These are phyloP conservation scores for Macrochelys suwanniensis DNA, from an alignment of 2,797 vertebrate genomes.

Conservation along the genomic window DNA sequence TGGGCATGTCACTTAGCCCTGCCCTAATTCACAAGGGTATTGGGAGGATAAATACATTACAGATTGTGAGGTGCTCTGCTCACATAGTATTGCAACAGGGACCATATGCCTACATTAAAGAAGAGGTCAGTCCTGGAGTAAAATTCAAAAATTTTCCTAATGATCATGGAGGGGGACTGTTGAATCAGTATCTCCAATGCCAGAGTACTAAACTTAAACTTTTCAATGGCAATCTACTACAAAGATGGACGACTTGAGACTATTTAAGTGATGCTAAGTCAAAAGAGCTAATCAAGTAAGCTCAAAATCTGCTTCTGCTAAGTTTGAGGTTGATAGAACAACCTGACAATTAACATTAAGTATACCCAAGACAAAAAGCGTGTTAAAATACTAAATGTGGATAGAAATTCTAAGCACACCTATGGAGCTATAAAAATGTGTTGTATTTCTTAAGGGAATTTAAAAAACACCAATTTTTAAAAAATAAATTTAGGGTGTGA, in stretches of 20 bases:
- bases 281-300: not conserved
- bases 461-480: not conserved
- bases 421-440: not conserved
- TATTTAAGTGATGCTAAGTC: not conserved
- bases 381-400: too few species aligned
- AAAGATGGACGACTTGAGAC: not conserved
- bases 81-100: not conserved
- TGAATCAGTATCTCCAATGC: not conserved
- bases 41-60: not conserved
- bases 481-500: not conserved
- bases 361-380: too few species aligned
- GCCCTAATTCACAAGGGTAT: not conserved
- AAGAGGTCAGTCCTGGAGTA: not conserved
- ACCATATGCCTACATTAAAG: not conserved
- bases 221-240: not conserved
- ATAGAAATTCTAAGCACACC: not conserved
- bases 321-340: not conserved
- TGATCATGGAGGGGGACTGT: not conserved
- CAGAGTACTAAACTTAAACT: accelerated
- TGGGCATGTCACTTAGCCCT: not conserved
- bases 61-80: not conserved
- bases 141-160: not conserved
- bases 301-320: not conserved
- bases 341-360: not conserved
- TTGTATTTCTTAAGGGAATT: too few species aligned